These are phyloP conservation scores for Tetramorium parvispinum DNA, from an alignment of 1,140 invertebrate genomes.

Conservation along the genomic window DNA sequence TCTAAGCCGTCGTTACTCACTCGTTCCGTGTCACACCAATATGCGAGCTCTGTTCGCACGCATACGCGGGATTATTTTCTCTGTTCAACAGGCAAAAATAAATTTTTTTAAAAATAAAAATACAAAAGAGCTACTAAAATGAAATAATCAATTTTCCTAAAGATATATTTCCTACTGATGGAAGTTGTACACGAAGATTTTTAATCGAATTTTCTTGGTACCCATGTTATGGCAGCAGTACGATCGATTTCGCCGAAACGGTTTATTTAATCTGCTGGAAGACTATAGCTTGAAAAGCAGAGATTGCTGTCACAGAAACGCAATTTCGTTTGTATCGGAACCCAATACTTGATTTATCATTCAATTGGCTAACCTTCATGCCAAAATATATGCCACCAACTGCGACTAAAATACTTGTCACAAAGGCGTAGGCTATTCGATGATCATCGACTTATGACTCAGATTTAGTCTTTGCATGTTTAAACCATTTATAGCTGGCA, in stretches of 20 bases:
- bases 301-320: conserved; percentile 55
- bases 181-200: not conserved
- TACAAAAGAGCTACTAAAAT: not conserved
- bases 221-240: not conserved
- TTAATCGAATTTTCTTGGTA: not conserved
- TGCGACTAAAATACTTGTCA: conserved; percentile 30
- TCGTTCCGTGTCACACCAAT: too few relatives aligned
- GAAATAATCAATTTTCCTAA: not conserved
- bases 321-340: conserved; percentile 58
- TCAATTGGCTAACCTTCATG: conserved; percentile 52
- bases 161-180: not conserved
- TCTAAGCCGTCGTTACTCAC: too few relatives aligned
- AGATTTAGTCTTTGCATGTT: conserved; percentile 13
- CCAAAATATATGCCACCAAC: conserved; percentile 39
- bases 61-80: too few relatives aligned
- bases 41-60: too few relatives aligned
- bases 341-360: conserved; percentile 61
- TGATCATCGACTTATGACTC: conserved; percentile 44
- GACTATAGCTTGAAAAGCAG: conserved; percentile 46
- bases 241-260: conserved; percentile 22
- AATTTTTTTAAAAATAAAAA: not conserved
- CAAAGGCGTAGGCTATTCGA: conserved; percentile 40
- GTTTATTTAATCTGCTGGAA: conserved; percentile 55
- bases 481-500: conserved; percentile 7
- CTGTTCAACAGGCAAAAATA: not conserved